Evolutionary conservation across 35 echinoderm and acorn worm genomes (phyloP).

Genomic region (Heliocidaris tuberculata): DNA sequence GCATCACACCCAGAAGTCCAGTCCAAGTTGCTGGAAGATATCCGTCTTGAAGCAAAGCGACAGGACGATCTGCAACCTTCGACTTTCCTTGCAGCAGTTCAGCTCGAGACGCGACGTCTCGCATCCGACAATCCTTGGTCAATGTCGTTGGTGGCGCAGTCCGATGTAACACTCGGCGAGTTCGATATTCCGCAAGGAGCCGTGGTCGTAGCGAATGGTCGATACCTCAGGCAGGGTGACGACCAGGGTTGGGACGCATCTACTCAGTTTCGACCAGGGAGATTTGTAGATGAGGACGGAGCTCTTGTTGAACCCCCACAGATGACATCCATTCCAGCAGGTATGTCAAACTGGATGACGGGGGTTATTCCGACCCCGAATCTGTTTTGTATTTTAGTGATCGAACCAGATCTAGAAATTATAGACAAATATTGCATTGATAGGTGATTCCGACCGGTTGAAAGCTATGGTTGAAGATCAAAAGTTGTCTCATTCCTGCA

Average conservation of each 20-base stretch:
- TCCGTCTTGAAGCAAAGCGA: neutral
- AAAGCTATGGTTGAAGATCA: too few species aligned
- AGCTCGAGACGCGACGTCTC: neutral
- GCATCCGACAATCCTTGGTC: neutral
- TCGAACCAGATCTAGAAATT: too few species aligned
- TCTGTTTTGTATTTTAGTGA: too few species aligned
- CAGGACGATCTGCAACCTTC: neutral
- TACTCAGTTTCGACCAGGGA: neutral
- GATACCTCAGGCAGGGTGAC: neutral
- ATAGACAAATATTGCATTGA: too few species aligned
- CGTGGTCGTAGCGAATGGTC: neutral
- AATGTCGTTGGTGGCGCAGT: neutral
- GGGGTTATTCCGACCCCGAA: too few species aligned
- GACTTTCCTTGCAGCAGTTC: neutral
- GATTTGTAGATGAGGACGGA: neutral
- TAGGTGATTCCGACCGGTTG: too few species aligned
- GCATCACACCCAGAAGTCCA: conserved; percentile 1
- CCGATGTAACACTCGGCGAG: neutral
- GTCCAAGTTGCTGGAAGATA: neutral
- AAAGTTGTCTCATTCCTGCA: too few species aligned
- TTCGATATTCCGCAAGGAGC: neutral
- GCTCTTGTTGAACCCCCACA: neutral
- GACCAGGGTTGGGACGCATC: neutral
- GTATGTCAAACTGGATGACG: neutral
- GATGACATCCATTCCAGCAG: neutral